Base-by-base conservation (phyloP, 2,113 vertebrate genomes). In the Cottus gobio region DNA sequence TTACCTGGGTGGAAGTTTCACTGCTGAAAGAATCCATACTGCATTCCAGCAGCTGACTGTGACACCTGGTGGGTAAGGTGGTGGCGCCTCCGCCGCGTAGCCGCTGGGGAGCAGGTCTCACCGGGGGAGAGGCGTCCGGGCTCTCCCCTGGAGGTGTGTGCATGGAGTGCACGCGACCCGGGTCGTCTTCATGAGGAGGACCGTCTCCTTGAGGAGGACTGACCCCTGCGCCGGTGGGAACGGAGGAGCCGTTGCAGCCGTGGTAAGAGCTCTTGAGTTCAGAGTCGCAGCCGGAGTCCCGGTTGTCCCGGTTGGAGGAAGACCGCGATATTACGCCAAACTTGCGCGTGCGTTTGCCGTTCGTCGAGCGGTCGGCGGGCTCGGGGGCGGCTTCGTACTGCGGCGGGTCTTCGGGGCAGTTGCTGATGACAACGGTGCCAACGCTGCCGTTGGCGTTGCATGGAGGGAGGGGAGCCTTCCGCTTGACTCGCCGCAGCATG, bases 401-500 rank as follows among this genome's bases (percentile, higher is more conserved):
- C 76, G 93, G 95, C 90, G 94, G 93, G 54, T 87, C 93, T 80
- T 93, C 90, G 46, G 83, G 85, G 91, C 93, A 75, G 91, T 71
- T 94, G 88, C 87, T 24, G 31, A 91, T 83, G 63, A 91, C 87
- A 80, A 92, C 89, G 50, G 87, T 87, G 78, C 88, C 85, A 31
- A 88, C 81, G 79, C 90, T 91, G 88, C 94, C 95, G 50, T 95
- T 96, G 15, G 77, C 56, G 1, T 71, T 42, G 64, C 95, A 95
- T 18, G 97, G 96, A 93, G 96, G 95, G 77, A 93, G 94, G 50
- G 97, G 97, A 76, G 97, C 96, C 87, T 97, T 97, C 87, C 96
- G 95, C 91, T 98, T 99, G 84, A 99, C 97, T 85, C 97, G 95
- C 75, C 98, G 97, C 87, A 99, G 95, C 95, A 99, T 97, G 95